Evolutionary conservation across 2,888 invertebrate species (phyloP).

Genomic region (Heteromurus nitidus): DNA sequence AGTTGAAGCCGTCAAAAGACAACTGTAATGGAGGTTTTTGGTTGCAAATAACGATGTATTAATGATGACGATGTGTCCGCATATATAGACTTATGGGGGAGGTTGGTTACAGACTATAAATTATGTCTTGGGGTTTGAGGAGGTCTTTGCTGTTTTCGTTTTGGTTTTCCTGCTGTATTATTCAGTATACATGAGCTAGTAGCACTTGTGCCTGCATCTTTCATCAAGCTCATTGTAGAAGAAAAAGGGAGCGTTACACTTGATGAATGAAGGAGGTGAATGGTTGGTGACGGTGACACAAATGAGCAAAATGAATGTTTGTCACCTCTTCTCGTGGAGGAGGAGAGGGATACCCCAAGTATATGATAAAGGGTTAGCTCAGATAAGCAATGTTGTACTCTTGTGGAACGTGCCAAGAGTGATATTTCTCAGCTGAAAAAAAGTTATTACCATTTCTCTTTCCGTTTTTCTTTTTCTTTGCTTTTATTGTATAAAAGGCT

Average conservation of each 20-base stretch:
- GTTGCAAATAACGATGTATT: background rate
- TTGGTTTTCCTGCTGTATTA: conserved; percentile 32
- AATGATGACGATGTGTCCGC: background rate
- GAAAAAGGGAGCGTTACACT: conserved; percentile 21
- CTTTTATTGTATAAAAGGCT: conserved; percentile 61
- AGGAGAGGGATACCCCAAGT: background rate
- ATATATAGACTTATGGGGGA: background rate
- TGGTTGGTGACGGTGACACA: conserved; percentile 51
- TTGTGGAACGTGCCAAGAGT: conserved; percentile 57
- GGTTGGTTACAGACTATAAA: conserved; percentile 29
- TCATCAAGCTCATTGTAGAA: background rate
- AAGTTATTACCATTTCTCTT: conserved; percentile 61
- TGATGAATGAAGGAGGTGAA: conserved; percentile 61
- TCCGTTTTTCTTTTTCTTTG: conserved; percentile 37
- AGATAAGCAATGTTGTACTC: conserved; percentile 1
- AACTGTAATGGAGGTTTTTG: conserved; percentile 50
- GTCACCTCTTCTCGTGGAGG: conserved; percentile 28
- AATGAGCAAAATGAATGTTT: conserved; percentile 56
- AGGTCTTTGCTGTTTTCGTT: too few species aligned
- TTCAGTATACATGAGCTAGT: background rate
- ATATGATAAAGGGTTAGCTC: background rate
- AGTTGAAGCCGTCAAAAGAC: conserved; percentile 8
- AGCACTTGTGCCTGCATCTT: background rate
- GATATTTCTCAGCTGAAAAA: conserved; percentile 55
- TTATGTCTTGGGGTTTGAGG: conserved; percentile 28